Evolutionary conservation across 2,797 vertebrate species (phyloP), one percentile per base, ranked within the genome.

Genomic region (Aldrovandia affinis): DNA sequence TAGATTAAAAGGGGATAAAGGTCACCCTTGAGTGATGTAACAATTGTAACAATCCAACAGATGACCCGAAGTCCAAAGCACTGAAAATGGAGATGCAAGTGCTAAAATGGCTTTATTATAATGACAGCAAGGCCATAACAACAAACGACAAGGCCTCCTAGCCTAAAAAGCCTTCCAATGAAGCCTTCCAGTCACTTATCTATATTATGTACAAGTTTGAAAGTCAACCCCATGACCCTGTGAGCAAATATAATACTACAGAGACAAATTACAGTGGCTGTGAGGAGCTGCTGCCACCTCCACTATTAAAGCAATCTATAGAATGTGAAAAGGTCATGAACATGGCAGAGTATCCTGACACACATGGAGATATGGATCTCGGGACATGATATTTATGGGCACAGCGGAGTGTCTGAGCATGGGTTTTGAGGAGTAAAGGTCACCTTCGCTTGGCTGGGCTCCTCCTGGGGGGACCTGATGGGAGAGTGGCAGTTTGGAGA

Each of bases 321-420:
- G 22, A 77, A 44, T 14, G 25, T 1, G 39, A 47, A 36, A 77
- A 77, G 73, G 73, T 77, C 73, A 77, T 8, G 20, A 44, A 44
- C 18, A 75, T 44, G 20, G 33, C 30, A 6, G 33, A 12, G 22
- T 44, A 12, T n/a, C 42, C 73, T 77, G 42, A 77, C 73, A 47
- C 73, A 47, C 73, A 44, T 18, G 73, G 73, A 65, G 57, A 42
- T 79, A 80, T 80, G 61, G 28, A 44, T 68, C 44, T 50, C 42
- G n/a, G 25, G 36, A 15, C 28, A n/a, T 78, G 79, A 54, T 63
- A 80, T 82, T 81, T 81, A 73, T 81, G 47, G 44, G 65, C 10
- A 15, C 78, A 55, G 50, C 33, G 61, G 68, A 79, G 42, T 33
- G 42, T 42, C 78, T 50, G 20, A 6, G 22, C 39, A 44, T 65